Conservation (phyloP, 2,888 invertebrate genomes). For the Trichogramma dendrolimi region DNA sequence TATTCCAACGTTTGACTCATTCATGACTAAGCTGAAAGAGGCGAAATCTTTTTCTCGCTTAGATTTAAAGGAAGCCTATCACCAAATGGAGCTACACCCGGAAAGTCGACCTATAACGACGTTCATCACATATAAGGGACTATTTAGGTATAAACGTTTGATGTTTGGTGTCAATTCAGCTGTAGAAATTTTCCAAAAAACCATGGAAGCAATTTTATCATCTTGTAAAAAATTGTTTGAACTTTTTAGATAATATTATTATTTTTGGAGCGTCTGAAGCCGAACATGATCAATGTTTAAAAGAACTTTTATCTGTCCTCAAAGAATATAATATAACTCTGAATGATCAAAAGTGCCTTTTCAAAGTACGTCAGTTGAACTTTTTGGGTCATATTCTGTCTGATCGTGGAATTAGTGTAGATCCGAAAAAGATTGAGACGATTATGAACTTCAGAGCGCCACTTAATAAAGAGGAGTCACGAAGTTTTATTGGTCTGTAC, state of each 20-base stretch:
- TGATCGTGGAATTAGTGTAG: too few species aligned
- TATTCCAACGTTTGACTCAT: too few species aligned
- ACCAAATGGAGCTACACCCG: too few species aligned
- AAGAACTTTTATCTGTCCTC: too few species aligned
- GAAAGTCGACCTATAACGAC: conserved; percentile 44
- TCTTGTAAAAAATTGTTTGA: too few species aligned
- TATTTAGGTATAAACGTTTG: conserved; percentile 46
- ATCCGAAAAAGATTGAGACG: conserved; percentile 14
- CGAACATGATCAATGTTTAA: conserved; percentile 43
- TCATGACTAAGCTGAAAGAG: conserved; percentile 13
- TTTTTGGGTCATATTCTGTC: too few species aligned
- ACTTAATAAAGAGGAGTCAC: conserved; percentile 16
- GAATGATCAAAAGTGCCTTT: conserved; percentile 28
- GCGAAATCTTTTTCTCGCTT: too few species aligned
- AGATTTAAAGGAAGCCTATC: too few species aligned
- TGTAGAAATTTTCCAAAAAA: conserved; percentile 47
- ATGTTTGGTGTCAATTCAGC: conserved; percentile 50
- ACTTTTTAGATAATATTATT: too few species aligned
- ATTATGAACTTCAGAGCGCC: conserved; percentile 18
- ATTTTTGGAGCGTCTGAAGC: conserved; percentile 34
- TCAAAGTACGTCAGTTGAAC: conserved; percentile 18
- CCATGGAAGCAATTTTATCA: neutral
- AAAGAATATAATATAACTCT: too few species aligned
- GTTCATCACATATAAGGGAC: conserved; percentile 43
- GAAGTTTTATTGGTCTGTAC: conserved; percentile 26